Percentiles rank a stretch among this genome's conserved stretches.
phyloP scores from a whole-genome alignment of 1,140 invertebrate genomes.

The Brachystomella parvula region DNA sequence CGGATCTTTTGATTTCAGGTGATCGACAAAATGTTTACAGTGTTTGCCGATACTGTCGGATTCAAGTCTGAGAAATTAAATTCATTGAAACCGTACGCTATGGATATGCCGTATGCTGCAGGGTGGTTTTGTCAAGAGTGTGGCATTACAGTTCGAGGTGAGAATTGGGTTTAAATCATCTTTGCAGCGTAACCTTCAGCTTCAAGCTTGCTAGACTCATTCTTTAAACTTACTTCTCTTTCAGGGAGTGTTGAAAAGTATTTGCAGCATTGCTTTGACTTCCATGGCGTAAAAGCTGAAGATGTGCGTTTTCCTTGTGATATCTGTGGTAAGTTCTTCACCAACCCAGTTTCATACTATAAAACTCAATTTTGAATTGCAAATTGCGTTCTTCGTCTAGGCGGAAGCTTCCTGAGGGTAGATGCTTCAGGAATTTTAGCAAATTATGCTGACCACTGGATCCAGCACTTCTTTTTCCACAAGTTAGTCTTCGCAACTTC shows the following conservation, averaged over 20 bases:
- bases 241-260: constrained; percentile 5
- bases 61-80: constrained; percentile 31
- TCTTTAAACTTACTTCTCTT: neutral
- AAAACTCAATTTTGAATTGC: too few species aligned
- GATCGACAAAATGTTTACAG: constrained; percentile 28
- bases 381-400: too few species aligned
- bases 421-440: constrained; percentile 13
- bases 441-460: constrained; percentile 30
- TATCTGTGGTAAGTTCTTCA: constrained; percentile 24
- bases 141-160: constrained; percentile 27
- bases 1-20: constrained; percentile 3
- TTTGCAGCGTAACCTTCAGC: neutral
- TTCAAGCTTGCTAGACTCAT: neutral
- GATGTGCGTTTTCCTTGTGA: constrained; percentile 31
- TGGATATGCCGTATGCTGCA: constrained; percentile 16
- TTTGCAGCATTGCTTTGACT: constrained; percentile 16
- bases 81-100: constrained; percentile 14
- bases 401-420: too few species aligned
- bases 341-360: too few species aligned
- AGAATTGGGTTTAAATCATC: too few species aligned
- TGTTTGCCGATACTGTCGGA: constrained; percentile 23
- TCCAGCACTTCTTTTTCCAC: constrained; percentile 32
- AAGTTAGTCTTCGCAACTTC: constrained; percentile 14
- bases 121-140: constrained; percentile 30
- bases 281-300: constrained; percentile 19